Evolutionary conservation across 2,888 invertebrate genomes (phyloP).

Genomic region (Drosophila peninsularis): DNA sequence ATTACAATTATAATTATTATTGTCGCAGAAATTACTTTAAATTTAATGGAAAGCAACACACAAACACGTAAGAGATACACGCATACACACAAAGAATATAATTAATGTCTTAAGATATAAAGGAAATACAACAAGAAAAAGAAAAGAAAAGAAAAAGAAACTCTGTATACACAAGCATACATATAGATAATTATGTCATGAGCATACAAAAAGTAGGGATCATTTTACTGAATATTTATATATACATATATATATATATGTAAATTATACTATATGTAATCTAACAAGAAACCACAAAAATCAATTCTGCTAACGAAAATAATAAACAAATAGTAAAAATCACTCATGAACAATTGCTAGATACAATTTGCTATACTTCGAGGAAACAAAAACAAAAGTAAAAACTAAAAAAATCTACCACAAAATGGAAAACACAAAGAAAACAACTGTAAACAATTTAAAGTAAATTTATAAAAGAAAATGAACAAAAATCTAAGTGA

Average conservation of each 20-base stretch:
- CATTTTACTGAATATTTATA: constrained; percentile 76
- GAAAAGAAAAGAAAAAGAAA: neutral
- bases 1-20: constrained; percentile 63
- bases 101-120: constrained; percentile 60
- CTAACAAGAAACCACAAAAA: constrained; percentile 48
- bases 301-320: constrained; percentile 60
- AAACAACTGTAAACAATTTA: constrained; percentile 61
- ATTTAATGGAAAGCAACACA: constrained; percentile 56
- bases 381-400: constrained; percentile 33
- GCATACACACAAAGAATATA: constrained; percentile 29
- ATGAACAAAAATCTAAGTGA: constrained; percentile 68
- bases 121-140: constrained; percentile 20
- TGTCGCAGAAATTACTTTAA: constrained; percentile 77
- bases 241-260: constrained; percentile 42
- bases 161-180: constrained; percentile 59
- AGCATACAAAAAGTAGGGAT: constrained; percentile 82
- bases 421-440: constrained; percentile 11
- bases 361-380: constrained; percentile 70
- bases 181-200: constrained; percentile 76
- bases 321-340: constrained; percentile 42
- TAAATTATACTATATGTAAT: constrained; percentile 62
- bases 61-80: constrained; percentile 25
- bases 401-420: constrained; percentile 46
- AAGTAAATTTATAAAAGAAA: constrained; percentile 44
- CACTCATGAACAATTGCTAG: constrained; percentile 59